Conservation (phyloP, 2,797 vertebrate species). For the Enteromius treurensis region DNA sequence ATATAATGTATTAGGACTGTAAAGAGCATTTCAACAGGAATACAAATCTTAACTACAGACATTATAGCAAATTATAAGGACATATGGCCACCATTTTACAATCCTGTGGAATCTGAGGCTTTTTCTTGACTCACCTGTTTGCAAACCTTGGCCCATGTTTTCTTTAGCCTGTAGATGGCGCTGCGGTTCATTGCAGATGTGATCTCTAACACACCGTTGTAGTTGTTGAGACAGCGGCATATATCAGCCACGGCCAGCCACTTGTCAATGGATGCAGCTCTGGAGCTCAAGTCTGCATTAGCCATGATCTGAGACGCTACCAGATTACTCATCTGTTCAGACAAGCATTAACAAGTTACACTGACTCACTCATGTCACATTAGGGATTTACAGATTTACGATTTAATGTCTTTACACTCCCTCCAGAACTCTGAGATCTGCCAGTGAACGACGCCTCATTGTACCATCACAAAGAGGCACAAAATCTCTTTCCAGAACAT, state of each 20-base stretch:
- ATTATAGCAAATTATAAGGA: background rate
- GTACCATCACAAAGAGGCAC: no score
- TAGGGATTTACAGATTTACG: no score
- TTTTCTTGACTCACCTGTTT: slow-evolving; percentile 82
- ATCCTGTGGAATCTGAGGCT: background rate
- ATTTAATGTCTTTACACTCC: no score
- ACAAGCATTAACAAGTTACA: background rate
- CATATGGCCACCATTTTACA: background rate
- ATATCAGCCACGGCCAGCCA: slow-evolving; percentile 96
- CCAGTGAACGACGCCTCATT: no score
- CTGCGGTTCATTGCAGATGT: slow-evolving; percentile 95
- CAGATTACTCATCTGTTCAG: slow-evolving; percentile 95
- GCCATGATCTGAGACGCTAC: slow-evolving; percentile 96
- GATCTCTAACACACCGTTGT: slow-evolving; percentile 96
- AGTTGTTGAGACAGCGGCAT: slow-evolving; percentile 95
- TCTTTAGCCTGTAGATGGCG: slow-evolving; percentile 96
- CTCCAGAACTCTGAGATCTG: no score
- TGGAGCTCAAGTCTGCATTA: slow-evolving; percentile 84
- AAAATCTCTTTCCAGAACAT: no score
- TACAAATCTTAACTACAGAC: background rate
- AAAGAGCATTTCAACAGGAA: background rate
- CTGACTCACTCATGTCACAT: no score
- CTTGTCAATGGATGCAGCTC: slow-evolving; percentile 91
- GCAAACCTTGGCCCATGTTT: slow-evolving; percentile 98
- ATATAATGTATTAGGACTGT: background rate